Evolutionary conservation across 2,113 vertebrate species (phyloP).

Genomic region (Nesoenas mayeri): DNA sequence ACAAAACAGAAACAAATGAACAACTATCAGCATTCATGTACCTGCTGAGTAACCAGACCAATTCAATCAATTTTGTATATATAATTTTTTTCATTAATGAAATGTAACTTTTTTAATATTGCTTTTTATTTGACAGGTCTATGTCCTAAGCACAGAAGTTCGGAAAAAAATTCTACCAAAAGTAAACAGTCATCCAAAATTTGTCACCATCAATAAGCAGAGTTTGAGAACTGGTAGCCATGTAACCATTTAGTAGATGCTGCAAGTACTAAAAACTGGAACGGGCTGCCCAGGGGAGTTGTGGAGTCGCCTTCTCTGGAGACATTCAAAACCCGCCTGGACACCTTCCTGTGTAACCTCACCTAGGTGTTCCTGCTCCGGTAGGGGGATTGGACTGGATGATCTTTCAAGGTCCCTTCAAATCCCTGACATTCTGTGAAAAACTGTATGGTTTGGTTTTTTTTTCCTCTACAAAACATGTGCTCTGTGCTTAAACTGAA

Average conservation of each 20-base stretch:
- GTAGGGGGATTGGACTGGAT: too few species aligned
- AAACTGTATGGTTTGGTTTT: too few species aligned
- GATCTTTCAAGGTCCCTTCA: too few species aligned
- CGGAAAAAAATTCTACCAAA: not conserved
- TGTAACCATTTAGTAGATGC: not conserved
- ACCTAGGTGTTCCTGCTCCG: too few species aligned
- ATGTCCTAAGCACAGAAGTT: not conserved
- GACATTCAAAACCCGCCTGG: too few species aligned
- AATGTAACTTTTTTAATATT: fast-evolving
- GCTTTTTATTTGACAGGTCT: not conserved
- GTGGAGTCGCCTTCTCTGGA: too few species aligned
- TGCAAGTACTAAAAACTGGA: not conserved
- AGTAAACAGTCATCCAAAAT: not conserved
- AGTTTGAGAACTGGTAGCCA: not conserved
- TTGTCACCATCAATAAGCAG: not conserved
- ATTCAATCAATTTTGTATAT: not conserved
- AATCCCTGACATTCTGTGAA: too few species aligned
- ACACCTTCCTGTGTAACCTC: too few species aligned
- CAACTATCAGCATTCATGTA: fast-evolving
- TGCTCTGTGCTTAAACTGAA: not conserved
- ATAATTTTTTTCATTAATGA: not conserved
- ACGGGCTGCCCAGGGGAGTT: too few species aligned
- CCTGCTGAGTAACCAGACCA: not conserved
- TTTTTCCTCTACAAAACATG: not conserved
- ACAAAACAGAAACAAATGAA: not conserved